A percentile compares a stretch with the other conserved stretches of the same genome.
Conservation (phyloP, 2,797 vertebrate genomes). For the Lacerta agilis region DNA sequence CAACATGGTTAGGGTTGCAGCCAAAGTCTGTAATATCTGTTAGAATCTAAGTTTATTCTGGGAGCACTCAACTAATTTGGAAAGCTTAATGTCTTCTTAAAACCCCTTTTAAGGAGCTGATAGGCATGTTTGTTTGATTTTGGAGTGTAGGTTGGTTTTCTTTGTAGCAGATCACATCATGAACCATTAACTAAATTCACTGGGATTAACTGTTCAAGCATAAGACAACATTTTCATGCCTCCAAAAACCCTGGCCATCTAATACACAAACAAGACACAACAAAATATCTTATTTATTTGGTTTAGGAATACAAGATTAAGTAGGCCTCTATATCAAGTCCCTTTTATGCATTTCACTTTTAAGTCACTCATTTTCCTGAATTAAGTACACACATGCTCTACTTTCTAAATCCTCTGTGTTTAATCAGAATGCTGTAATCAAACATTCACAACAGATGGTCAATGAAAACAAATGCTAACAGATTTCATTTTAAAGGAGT, state of each 20-base stretch:
- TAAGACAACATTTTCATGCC: background rate
- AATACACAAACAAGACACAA: background rate
- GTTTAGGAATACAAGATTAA: background rate
- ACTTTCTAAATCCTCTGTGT: conserved; percentile 58
- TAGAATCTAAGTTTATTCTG: background rate
- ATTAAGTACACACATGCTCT: conserved; percentile 68
- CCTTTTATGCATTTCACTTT: background rate
- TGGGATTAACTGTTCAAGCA: background rate
- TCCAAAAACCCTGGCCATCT: conserved; percentile 7
- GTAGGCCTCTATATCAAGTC: background rate
- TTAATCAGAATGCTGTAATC: conserved; percentile 41
- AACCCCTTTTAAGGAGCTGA: background rate
- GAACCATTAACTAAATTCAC: background rate
- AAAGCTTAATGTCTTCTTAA: background rate
- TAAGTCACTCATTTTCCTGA: conserved; percentile 30
- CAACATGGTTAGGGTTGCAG: too few species aligned
- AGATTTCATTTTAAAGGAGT: conserved; percentile 51
- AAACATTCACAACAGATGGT: conserved; percentile 45
- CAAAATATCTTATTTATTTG: background rate
- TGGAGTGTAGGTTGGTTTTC: background rate
- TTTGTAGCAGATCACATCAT: background rate
- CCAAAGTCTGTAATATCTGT: background rate
- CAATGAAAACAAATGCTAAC: conserved; percentile 53
- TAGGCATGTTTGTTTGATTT: background rate
- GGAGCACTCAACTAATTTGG: background rate